Conservation (phyloP, 2,888 invertebrate genomes). For the Eupithecia dodoneata region DNA sequence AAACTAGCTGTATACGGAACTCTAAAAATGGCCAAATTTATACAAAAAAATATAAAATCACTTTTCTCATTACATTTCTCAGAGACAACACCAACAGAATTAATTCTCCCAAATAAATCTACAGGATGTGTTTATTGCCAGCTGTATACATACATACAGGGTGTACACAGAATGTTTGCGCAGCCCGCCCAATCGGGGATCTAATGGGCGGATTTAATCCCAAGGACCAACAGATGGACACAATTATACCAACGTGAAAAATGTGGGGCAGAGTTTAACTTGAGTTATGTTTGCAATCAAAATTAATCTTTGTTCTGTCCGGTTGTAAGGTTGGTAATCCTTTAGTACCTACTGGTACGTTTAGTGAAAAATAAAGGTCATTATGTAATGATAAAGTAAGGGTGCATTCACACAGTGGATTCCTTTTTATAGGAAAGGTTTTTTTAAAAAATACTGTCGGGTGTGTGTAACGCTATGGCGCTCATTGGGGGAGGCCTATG, state of each 20-base stretch:
- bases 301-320: slow-evolving; percentile 2
- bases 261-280: background rate
- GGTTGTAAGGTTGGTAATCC: background rate
- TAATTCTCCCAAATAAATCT: slow-evolving; percentile 9
- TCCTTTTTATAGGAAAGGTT: no score
- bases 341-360: background rate
- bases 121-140: slow-evolving; percentile 31
- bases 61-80: background rate
- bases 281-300: slow-evolving; percentile 7
- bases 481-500: no score
- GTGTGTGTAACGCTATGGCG: no score
- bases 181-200: slow-evolving; percentile 37
- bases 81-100: background rate
- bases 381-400: background rate
- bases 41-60: background rate
- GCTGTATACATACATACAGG: background rate
- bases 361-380: background rate
- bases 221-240: slow-evolving; percentile 40
- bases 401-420: background rate
- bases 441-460: no score
- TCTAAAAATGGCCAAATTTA: background rate
- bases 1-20: background rate
- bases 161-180: slow-evolving; percentile 38
- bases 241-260: slow-evolving; percentile 20
- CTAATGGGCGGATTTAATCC: slow-evolving; percentile 43